These are phyloP conservation scores for Cynopterus brachyotis DNA, from an alignment of 2,113 vertebrate genomes.

Conservation along the genomic window DNA sequence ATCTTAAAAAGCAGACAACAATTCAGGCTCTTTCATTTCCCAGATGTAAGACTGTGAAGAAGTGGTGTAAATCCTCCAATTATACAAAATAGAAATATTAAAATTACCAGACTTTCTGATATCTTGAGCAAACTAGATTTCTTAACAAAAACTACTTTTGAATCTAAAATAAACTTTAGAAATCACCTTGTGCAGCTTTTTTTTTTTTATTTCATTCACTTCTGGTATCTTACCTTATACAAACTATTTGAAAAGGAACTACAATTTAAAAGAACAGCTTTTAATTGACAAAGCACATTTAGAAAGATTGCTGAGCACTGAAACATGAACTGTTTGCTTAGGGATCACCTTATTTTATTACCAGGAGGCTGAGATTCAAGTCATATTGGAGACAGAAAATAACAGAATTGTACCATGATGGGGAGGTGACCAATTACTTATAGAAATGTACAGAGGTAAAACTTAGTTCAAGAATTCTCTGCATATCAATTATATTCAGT, in stretches of 20 bases:
- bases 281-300: not conserved
- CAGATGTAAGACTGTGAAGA: not conserved
- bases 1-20: slow-evolving; percentile 28
- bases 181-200: not conserved
- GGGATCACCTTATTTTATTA: not conserved
- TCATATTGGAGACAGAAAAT: not conserved
- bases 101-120: not conserved
- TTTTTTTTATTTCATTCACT: not conserved
- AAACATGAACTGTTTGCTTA: not conserved
- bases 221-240: not conserved
- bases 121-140: not conserved
- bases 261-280: not conserved
- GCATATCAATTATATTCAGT: not conserved
- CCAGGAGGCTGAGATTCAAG: not conserved
- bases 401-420: not conserved
- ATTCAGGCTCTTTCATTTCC: slow-evolving; percentile 3
- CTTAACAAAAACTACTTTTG: not conserved
- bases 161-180: not conserved
- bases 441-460: not conserved
- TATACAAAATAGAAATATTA: slow-evolving; percentile 11
- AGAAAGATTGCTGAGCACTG: not conserved
- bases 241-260: not conserved
- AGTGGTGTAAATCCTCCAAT: not conserved
- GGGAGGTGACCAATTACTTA: not conserved
- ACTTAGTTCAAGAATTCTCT: not conserved